These are phyloP conservation scores for Onthophagus taurus DNA, from an alignment of 1,140 invertebrate species.

Conservation along the genomic window DNA sequence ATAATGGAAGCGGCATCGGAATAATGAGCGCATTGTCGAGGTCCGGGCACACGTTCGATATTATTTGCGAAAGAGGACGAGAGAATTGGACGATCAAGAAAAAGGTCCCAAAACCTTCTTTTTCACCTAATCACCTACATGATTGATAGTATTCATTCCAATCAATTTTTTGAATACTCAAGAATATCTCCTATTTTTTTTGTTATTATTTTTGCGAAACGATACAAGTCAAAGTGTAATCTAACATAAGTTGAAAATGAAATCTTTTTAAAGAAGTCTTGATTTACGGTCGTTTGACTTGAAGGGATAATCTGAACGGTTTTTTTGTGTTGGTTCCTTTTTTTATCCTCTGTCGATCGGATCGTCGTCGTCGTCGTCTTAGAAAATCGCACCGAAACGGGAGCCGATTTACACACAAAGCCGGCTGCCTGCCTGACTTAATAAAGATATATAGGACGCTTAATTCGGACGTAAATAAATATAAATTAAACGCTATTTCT, in stretches of 20 bases:
- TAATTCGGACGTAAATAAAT: neutral
- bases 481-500: no score
- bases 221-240: no score
- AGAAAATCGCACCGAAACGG: neutral
- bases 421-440: neutral
- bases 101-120: no score
- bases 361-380: no score
- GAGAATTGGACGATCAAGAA: neutral
- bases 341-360: neutral
- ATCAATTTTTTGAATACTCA: no score
- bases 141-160: no score
- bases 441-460: conserved; percentile 5
- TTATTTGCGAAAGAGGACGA: neutral
- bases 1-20: conserved; percentile 4
- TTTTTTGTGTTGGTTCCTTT: neutral
- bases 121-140: no score
- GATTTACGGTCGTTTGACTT: conserved; percentile 1
- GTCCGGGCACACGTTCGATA: conserved; percentile 5
- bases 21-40: conserved; percentile 5
- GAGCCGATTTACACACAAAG: neutral
- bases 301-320: neutral
- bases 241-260: no score
- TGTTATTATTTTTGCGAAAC: no score
- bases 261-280: neutral
- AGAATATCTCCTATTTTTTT: no score